Base-by-base conservation (phyloP, 64 coral and sea anemone species). In the Platygyra sinensis region DNA sequence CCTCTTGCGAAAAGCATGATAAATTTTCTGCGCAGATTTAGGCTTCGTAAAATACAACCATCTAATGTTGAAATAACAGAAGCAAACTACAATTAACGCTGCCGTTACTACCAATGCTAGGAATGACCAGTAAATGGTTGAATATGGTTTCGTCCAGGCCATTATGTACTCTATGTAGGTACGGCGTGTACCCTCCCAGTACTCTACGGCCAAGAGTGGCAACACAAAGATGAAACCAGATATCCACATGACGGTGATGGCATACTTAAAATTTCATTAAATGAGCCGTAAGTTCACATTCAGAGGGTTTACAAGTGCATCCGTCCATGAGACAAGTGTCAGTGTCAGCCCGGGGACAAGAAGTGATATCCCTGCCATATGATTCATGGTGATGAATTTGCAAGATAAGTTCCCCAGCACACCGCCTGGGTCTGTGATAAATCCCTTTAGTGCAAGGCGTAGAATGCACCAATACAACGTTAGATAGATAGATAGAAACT, bases 361-460 rank as follows among this genome's bases (percentile, higher is more conserved):
- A 17, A 73, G 91, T 64, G 86, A 88, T 88, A 93, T 79, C 33
- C 91, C 91, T 10, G 85, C 91, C 22, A 93, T 46, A 15, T 93
- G 91, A 51, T 93, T 54, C 65, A 31, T 93, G 32, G 91, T 88
- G 17, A 93, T 54, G 29, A 93, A 88, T 19, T 88, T 88, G 38
- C n/a, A n/a, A n/a, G n/a, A n/a, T n/a, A n/a, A n/a, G n/a, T n/a
- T n/a, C n/a, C n/a, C n/a, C n/a, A n/a, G n/a, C 10, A 30, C n/a
- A 15, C 91, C 91, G 25, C 42, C 36, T 8, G 91, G 91, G 77
- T 93, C 86, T 54, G 32, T 54, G n/a, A 55, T 25, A 30, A 57
- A 59, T 51, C 19, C 75, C 2, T 78, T 50, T 52, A 88, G n/a
- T 42, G 80, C 85, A 65, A 88, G 30, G 62, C 91, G 86, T 39